Conservation (phyloP, 1,140 invertebrate species). For the Drosophila tristis region DNA sequence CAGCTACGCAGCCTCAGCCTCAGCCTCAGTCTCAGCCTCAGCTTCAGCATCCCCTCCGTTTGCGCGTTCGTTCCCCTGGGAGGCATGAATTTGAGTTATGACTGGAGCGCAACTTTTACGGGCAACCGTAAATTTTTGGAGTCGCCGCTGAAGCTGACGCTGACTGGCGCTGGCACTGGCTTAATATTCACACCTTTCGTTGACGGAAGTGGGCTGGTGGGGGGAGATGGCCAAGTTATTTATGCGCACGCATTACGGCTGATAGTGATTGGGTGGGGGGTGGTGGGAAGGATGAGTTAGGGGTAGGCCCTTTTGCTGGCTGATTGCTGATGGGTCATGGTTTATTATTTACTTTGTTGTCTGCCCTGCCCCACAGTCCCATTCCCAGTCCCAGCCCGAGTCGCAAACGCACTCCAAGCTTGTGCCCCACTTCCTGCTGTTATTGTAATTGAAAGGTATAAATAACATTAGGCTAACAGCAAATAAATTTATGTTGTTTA, state of each 20-base stretch:
- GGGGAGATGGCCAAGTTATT: constrained; percentile 57
- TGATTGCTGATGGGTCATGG: constrained; percentile 75
- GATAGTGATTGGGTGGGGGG: constrained; percentile 62
- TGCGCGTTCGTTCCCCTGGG: constrained; percentile 53
- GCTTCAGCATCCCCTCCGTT: background rate
- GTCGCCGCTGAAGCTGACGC: constrained; percentile 3
- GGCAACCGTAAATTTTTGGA: constrained; percentile 76
- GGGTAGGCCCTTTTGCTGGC: constrained; percentile 39
- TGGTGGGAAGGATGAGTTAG: too few species aligned
- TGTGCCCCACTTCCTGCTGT: constrained; percentile 41
- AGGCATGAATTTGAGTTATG: constrained; percentile 83
- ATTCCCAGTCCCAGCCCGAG: background rate
- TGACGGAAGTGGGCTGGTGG: background rate
- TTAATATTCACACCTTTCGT: constrained; percentile 81
- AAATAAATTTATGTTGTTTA: constrained; percentile 80
- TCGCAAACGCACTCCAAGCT: too few species aligned
- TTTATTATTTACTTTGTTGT: constrained; percentile 77
- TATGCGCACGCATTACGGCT: constrained; percentile 77
- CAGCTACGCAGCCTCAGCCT: constrained; percentile 24
- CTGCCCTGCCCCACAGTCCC: background rate
- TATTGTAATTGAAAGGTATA: constrained; percentile 82
- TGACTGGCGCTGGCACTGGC: constrained; percentile 39
- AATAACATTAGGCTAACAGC: constrained; percentile 82
- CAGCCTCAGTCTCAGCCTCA: background rate
- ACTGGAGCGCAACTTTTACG: constrained; percentile 74